Conservation (phyloP, 30 jellyfish, hydroid and myxozoan species). For the Hydractinia echinata region DNA sequence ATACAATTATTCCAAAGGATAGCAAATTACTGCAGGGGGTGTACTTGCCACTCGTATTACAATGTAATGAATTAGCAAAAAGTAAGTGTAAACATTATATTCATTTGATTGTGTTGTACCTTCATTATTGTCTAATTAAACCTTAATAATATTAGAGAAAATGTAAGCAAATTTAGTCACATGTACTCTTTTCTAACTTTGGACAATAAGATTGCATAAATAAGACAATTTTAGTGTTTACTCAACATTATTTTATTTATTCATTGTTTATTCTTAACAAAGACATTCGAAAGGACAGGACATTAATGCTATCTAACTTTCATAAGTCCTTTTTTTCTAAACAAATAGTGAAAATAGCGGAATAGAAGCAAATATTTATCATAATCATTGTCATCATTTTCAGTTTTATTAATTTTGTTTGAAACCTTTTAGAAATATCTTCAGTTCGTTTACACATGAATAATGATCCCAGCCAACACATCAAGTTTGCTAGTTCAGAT, state of each 20-base stretch:
- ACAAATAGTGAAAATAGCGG: no score
- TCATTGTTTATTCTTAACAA: no score
- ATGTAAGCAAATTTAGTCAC: neutral
- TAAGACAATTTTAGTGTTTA: no score
- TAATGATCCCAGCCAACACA: neutral
- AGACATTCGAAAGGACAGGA: no score
- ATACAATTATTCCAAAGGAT: slow-evolving; percentile 23
- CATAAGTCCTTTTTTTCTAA: no score
- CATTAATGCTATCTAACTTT: no score
- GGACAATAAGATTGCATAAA: no score
- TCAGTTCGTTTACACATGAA: slow-evolving; percentile 9
- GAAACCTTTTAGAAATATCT: slow-evolving; percentile 8
- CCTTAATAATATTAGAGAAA: no score
- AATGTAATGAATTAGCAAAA: slow-evolving; percentile 51
- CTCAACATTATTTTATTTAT: no score
- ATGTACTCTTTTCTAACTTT: no score
- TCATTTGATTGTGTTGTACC: neutral
- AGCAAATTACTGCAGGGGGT: slow-evolving; percentile 48
- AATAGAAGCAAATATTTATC: neutral
- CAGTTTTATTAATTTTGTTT: neutral
- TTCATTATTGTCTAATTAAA: neutral
- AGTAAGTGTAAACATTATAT: neutral
- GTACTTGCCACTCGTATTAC: slow-evolving; percentile 54
- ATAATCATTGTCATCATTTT: neutral
- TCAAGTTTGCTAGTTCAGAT: neutral